Evolutionary conservation across 1,140 invertebrate species (phyloP).

Genomic region (Lasaia peninsularis): DNA sequence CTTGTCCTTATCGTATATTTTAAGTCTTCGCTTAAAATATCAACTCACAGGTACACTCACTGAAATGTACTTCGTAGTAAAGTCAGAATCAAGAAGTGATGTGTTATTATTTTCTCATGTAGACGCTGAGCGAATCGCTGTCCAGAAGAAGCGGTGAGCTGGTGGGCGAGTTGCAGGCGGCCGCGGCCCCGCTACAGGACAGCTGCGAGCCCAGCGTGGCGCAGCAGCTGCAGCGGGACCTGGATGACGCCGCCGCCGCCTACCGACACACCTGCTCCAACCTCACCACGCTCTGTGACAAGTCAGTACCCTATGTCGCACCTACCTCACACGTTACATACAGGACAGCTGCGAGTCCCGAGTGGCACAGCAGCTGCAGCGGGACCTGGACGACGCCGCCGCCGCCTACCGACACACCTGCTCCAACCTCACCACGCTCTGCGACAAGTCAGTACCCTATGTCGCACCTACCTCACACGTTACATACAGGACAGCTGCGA

Average conservation of each 20-base stretch:
- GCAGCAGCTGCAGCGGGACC: slow-evolving; percentile 82
- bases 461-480: too few relatives aligned
- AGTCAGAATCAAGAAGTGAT: neutral
- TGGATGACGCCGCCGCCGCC: slow-evolving; percentile 85
- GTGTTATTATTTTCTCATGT: neutral
- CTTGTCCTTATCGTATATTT: too few relatives aligned
- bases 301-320: slow-evolving; percentile 58
- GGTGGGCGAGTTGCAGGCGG: slow-evolving; percentile 82
- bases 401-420: slow-evolving; percentile 87
- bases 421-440: slow-evolving; percentile 83
- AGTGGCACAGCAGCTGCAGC: slow-evolving; percentile 83
- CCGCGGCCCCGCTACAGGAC: slow-evolving; percentile 83
- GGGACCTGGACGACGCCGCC: slow-evolving; percentile 85
- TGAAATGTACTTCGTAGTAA: slow-evolving; percentile 25
- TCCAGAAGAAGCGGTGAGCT: slow-evolving; percentile 80
- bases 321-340: too few relatives aligned
- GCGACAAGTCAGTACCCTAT: slow-evolving; percentile 78
- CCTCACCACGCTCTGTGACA: slow-evolving; percentile 84
- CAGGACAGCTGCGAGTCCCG: slow-evolving; percentile 82
- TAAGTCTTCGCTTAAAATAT: too few relatives aligned
- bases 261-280: slow-evolving; percentile 87
- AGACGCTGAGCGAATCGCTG: slow-evolving; percentile 61
- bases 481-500: slow-evolving; percentile 83
- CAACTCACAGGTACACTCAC: too few relatives aligned
- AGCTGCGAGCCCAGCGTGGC: slow-evolving; percentile 83